Evolutionary conservation across 2,113 vertebrate genomes (phyloP).

Genomic region (Anhinga rufa): DNA sequence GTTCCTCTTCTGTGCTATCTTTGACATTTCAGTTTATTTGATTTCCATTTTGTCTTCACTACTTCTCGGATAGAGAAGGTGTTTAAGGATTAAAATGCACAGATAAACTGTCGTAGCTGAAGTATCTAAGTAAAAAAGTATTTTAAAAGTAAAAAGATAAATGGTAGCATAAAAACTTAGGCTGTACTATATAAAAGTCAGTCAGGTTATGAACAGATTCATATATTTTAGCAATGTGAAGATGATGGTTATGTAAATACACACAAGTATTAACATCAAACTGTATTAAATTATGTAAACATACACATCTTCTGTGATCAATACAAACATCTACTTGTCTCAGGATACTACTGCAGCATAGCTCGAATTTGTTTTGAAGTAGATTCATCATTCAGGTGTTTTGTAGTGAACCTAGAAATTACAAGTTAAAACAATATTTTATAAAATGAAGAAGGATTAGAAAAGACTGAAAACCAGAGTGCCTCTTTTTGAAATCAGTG

Average conservation of each 20-base stretch:
- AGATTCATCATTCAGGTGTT: slow-evolving; percentile 97
- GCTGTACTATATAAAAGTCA: slow-evolving; percentile 75
- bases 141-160: slow-evolving; percentile 64
- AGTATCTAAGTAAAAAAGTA: slow-evolving; percentile 62
- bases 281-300: slow-evolving; percentile 99
- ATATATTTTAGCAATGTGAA: slow-evolving; percentile 77
- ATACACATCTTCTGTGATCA: slow-evolving; percentile 98
- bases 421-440: slow-evolving; percentile 8
- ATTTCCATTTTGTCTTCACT: slow-evolving; percentile 35
- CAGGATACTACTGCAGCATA: slow-evolving; percentile 91
- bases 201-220: slow-evolving; percentile 74
- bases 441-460: neutral
- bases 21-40: neutral
- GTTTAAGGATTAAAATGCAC: slow-evolving; percentile 54
- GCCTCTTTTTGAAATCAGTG: neutral
- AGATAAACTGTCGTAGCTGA: slow-evolving; percentile 30
- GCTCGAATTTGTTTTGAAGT: slow-evolving; percentile 97
- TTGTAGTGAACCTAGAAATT: slow-evolving; percentile 91
- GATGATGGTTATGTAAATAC: slow-evolving; percentile 88
- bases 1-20: neutral
- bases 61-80: slow-evolving; percentile 13
- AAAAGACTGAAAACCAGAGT: neutral
- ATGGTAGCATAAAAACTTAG: slow-evolving; percentile 76
- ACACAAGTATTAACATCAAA: slow-evolving; percentile 93
- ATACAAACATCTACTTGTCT: slow-evolving; percentile 85